Base-by-base conservation (phyloP, 2,888 invertebrate species). In the Trisateles emortualis region DNA sequence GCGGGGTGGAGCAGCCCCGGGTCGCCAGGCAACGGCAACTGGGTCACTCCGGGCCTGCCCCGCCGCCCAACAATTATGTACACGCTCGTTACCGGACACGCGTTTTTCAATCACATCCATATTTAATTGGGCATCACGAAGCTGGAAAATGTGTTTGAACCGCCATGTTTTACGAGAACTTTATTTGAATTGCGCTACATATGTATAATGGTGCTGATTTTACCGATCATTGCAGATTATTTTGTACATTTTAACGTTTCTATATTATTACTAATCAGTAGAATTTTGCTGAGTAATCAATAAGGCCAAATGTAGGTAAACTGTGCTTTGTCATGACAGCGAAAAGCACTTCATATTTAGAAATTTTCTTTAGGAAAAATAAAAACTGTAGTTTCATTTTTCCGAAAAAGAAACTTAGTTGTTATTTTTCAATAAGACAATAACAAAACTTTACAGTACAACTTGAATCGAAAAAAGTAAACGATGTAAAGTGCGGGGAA, bases 51-150 rank as follows among this genome's bases (percentile, higher is more conserved):
- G 86, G 88, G 86, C 87, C 87, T 77, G 79, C 84, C 81, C 79
- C 81, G 75, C 83, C 87, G 74, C 92, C 92, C 86, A 88, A 91
- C 92, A 92, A 92, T 92, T 92, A 92, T 88, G 87, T 90, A 94
- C 92, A 90, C 90, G 91, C 91, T 92, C 91, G 92, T 92, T 92
- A 92, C 91, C 89, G 92, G 92, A 92, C 92, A 92, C 92, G 92
- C 92, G 92, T 92, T 92, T 92, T 92, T 92, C 92, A 91, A 92
- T 92, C 92, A 91, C 91, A 92, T 92, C 90, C 92, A 92, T 92
- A 92, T 92, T 92, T 92, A 92, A 92, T 92, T 92, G 92, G 91
- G 90, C 90, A 89, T 90, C 90, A 86, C 86, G 84, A 87, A 84
- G 85, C 90, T 87, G 87, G 83, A 86, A 91, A 92, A 90, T 90